A percentile compares a stretch with the other conserved stretches of the same genome.
Evolutionary conservation across 2,797 vertebrate genomes (phyloP).

Genomic region (Gouania willdenowi): DNA sequence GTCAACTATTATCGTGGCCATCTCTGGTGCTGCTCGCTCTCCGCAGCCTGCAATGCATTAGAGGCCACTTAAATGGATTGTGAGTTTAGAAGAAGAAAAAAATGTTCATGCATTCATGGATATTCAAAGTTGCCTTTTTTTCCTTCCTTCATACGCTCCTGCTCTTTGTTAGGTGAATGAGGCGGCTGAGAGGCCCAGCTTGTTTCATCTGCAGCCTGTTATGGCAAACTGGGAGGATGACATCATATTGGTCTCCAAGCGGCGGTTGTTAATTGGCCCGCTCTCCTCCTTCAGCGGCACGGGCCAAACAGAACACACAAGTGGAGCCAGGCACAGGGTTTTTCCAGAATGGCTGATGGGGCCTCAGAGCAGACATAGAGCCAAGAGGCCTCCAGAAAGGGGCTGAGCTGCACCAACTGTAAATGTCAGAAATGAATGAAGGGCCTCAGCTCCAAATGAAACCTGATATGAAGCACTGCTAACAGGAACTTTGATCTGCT

Average conservation of each 20-base stretch:
- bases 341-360: constrained; percentile 77
- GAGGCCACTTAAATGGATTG: constrained; percentile 19
- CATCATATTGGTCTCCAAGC: constrained; percentile 74
- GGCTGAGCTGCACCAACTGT: constrained; percentile 66
- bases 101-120: constrained; percentile 46
- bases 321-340: constrained; percentile 77
- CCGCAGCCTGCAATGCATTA: constrained; percentile 26
- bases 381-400: constrained; percentile 72
- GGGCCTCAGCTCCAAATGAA: constrained; percentile 74
- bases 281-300: constrained; percentile 68
- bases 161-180: constrained; percentile 55
- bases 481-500: constrained; percentile 69
- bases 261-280: constrained; percentile 74
- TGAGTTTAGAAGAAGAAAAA: constrained; percentile 36
- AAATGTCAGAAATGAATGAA: constrained; percentile 84
- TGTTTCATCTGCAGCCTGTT: constrained; percentile 79
- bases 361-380: constrained; percentile 62
- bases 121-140: constrained; percentile 43
- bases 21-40: constrained; percentile 20
- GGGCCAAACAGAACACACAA: constrained; percentile 80
- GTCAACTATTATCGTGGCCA: constrained; percentile 36
- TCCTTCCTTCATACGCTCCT: constrained; percentile 37
- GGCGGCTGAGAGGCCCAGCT: constrained; percentile 56
- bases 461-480: constrained; percentile 65
- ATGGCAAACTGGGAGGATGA: constrained; percentile 67